phyloP scores from a whole-genome alignment of 23 tunicate genomes.

The Clavelina lepadiformis region DNA sequence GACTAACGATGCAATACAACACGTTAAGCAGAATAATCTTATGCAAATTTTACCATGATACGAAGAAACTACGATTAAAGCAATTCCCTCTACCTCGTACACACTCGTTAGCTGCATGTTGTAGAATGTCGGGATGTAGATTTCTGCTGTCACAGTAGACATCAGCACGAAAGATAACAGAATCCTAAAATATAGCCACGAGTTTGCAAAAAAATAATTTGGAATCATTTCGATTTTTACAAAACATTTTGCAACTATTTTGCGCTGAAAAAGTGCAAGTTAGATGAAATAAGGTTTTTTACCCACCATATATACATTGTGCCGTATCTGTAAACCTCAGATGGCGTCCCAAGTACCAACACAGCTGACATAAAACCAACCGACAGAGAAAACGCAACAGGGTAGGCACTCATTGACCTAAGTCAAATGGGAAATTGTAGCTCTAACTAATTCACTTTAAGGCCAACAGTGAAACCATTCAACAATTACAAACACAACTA shows the following conservation, averaged over 20 bases:
- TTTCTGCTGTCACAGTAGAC: conserved; percentile 34
- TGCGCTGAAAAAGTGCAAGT: too few relatives aligned
- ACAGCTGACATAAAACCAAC: conserved; percentile 59
- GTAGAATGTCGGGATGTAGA: conserved; percentile 40
- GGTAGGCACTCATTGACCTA: conserved; percentile 38
- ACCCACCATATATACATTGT: conserved; percentile 62
- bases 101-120: conserved; percentile 34
- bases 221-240: too few relatives aligned
- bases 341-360: conserved; percentile 41
- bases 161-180: conserved; percentile 2
- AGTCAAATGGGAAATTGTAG: neutral
- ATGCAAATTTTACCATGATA: neutral
- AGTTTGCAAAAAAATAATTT: too few relatives aligned
- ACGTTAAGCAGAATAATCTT: neutral
- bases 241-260: too few relatives aligned
- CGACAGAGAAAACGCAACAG: conserved; percentile 41
- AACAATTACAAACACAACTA: too few relatives aligned
- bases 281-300: too few relatives aligned
- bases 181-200: too few relatives aligned
- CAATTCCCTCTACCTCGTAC: conserved; percentile 27
- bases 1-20: neutral
- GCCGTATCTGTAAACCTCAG: conserved; percentile 51
- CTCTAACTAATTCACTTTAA: neutral
- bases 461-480: too few relatives aligned
- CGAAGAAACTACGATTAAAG: neutral